Conservation (phyloP, 2,888 invertebrate genomes). For the Pachycephus smyrnensis region DNA sequence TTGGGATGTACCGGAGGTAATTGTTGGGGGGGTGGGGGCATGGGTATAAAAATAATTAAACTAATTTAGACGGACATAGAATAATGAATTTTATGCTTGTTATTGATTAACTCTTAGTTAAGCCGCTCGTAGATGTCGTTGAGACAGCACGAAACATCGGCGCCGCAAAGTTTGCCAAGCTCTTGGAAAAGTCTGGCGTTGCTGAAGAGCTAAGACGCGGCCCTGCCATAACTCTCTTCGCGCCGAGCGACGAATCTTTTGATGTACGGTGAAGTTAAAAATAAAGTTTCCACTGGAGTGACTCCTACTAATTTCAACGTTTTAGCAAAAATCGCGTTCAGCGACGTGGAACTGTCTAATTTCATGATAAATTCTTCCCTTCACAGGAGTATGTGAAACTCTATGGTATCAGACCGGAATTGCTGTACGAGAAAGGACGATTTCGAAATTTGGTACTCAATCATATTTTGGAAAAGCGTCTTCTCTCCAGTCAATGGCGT, state of each 20-base stretch:
- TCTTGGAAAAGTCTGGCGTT: constrained; percentile 64
- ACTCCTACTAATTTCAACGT: neutral
- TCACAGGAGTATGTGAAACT: neutral
- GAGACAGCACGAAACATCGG: constrained; percentile 66
- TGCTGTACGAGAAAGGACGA: neutral
- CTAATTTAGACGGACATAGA: neutral
- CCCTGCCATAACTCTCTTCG: constrained; percentile 68
- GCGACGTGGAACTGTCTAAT: neutral
- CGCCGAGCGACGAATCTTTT: constrained; percentile 67
- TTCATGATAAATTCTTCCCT: neutral
- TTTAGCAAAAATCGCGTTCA: neutral
- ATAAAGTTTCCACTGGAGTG: neutral
- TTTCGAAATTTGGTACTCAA: constrained; percentile 53
- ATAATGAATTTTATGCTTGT: neutral
- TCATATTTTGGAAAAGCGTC: constrained; percentile 64
- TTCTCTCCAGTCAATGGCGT: constrained; percentile 63
- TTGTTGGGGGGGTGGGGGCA: neutral
- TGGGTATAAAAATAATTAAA: neutral
- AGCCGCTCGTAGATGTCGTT: constrained; percentile 65
- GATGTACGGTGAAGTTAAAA: constrained; percentile 48
- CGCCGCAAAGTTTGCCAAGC: constrained; percentile 65
- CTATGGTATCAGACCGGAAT: constrained; percentile 11
- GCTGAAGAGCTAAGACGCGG: constrained; percentile 60
- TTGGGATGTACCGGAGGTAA: constrained; percentile 68
- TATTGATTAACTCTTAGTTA: constrained; percentile 52